phyloP scores from a whole-genome alignment of 2,113 vertebrate species.

The Herpetotheres cachinnans region DNA sequence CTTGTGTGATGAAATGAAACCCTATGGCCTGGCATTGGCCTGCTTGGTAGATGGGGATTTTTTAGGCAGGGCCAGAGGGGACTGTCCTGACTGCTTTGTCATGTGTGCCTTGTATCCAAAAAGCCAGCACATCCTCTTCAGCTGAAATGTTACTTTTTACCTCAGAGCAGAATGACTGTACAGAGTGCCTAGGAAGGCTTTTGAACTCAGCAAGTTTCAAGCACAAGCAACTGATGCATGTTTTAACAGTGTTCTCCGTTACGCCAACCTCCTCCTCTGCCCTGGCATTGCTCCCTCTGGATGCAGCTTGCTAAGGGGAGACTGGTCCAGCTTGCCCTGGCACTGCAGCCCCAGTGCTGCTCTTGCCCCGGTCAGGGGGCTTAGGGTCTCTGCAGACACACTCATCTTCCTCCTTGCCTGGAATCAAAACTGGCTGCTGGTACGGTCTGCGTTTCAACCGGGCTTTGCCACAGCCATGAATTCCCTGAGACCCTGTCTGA shows the following conservation, averaged over 20 bases:
- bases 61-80: background rate
- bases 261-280: background rate
- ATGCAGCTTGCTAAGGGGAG: background rate
- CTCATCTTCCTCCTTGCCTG: background rate
- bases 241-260: background rate
- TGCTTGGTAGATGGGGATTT: background rate
- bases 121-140: background rate
- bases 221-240: background rate
- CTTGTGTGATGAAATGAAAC: background rate
- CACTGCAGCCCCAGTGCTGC: background rate
- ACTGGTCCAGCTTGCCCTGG: background rate
- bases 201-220: background rate
- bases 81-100: background rate
- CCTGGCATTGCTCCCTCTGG: background rate
- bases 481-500: background rate
- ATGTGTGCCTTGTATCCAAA: accelerated
- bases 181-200: background rate
- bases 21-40: background rate
- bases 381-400: background rate
- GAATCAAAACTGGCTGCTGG: background rate
- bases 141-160: background rate
- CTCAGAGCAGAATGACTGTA: background rate
- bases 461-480: background rate
- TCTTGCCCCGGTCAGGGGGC: background rate
- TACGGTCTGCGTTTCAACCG: background rate